Base-by-base conservation (phyloP, 2,113 vertebrate genomes). In the Ivindomyrus marchei region DNA sequence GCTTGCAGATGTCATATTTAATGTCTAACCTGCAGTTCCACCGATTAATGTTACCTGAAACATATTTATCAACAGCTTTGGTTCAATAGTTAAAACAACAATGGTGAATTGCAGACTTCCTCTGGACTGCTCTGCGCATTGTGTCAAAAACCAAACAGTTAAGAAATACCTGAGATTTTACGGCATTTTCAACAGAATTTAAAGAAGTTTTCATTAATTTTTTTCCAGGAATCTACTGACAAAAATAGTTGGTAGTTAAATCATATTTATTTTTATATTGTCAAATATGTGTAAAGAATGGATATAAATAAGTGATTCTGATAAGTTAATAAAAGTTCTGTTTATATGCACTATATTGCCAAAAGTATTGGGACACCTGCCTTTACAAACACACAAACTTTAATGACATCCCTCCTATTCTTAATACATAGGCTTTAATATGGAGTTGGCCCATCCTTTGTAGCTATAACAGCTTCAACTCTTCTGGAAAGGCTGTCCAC, bases 21-120 rank as follows among this genome's bases (percentile, higher is more conserved):
- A 97, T 96, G 96, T 97, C 97, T 97, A 98, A 97, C 96, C 97
- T 97, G 96, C 97, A 99, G 98, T 98, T 97, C 97, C 97, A 95
- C 97, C 98, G 95, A 98, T 99, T 96, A 99, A 99, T 97, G 97
- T 99, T 97, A 98, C 97, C 95, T 99, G 98, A 97, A 99, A 99
- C 97, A 99, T 98, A 97, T 99, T 99, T 98, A 99, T 98, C 98
- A 99, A 98, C 98, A 99, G 98, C 97, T 99, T 99, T 97, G 98
- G 98, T 97, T 99, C 98, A 96, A 97, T 99, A 97, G 98, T 98
- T 96, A 98, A 99, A 97, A 98, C 98, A 95, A 99, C 98, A 95
- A 98, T 99, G 98, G 98, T 98, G 97, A 99, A 98, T 98, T 95
- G 95, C 95, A 95, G 77, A 42, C 15, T 5, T 95, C 94, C 94